phyloP scores from a whole-genome alignment of 2,113 vertebrate genomes.

The Petrocephalus zakoni region DNA sequence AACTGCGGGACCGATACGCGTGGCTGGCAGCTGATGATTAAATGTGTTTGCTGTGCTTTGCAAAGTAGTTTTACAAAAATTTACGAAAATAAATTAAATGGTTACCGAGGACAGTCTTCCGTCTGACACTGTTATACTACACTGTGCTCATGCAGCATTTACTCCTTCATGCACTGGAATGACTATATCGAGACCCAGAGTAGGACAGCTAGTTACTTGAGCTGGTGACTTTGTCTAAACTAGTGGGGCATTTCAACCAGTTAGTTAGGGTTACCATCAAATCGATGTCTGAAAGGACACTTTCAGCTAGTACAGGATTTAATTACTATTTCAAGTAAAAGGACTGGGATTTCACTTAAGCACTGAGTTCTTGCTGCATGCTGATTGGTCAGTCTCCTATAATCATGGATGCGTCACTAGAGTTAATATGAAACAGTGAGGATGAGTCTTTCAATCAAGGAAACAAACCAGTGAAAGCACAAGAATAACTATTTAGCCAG shows the following conservation, averaged over 20 bases:
- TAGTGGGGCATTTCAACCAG: not conserved
- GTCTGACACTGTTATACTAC: not conserved
- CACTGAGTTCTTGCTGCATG: not conserved
- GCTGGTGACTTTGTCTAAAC: not conserved
- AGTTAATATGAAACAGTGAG: not conserved
- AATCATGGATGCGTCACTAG: not conserved
- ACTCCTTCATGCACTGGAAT: not conserved
- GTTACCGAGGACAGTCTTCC: not conserved
- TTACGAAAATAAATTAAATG: not conserved
- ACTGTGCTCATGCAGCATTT: not conserved
- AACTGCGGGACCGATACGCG: not conserved
- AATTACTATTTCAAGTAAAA: not conserved
- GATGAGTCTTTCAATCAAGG: not conserved
- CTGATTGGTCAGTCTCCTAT: not conserved
- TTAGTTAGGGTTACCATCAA: not conserved
- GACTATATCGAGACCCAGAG: not conserved
- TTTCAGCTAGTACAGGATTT: not conserved
- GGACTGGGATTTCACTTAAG: not conserved
- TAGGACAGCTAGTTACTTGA: not conserved
- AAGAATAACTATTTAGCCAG: not conserved
- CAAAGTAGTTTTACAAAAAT: not conserved
- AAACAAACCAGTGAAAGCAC: not conserved
- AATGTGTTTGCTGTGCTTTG: not conserved
- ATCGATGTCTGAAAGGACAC: not conserved
- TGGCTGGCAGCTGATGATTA: not conserved